phyloP scores from a whole-genome alignment of 2,888 invertebrate genomes.

The Creontiades dilutus region DNA sequence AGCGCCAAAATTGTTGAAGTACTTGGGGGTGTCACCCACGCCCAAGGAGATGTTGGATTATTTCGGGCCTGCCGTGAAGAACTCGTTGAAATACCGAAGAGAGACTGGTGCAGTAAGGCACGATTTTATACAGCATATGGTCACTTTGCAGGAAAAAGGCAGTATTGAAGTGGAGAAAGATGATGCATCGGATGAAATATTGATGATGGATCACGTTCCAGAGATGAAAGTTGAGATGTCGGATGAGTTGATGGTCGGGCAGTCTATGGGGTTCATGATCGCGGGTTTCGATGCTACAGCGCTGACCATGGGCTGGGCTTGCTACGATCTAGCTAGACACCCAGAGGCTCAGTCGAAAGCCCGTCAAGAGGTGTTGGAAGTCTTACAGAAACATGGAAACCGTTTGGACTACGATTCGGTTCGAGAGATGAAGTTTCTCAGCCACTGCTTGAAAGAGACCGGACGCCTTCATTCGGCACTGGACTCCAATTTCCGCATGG shows the following conservation, averaged over 20 bases:
- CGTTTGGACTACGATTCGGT: conserved; percentile 81
- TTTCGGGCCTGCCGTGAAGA: not conserved
- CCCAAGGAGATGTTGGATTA: not conserved
- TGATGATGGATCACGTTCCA: not conserved
- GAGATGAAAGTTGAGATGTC: conserved; percentile 33
- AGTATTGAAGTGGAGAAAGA: not conserved
- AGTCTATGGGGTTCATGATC: conserved; percentile 81
- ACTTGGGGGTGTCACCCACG: not conserved
- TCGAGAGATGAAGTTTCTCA: conserved; percentile 81
- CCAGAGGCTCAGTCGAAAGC: conserved; percentile 80
- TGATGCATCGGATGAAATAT: not conserved
- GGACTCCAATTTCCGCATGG: conserved; percentile 44
- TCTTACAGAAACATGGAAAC: conserved; percentile 78
- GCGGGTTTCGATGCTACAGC: conserved; percentile 85
- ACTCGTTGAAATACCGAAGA: not conserved
- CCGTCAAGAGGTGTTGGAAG: conserved; percentile 79
- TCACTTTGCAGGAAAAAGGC: conserved; percentile 20
- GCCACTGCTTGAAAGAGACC: conserved; percentile 34
- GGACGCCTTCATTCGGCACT: conserved; percentile 51
- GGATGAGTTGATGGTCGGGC: conserved; percentile 78
- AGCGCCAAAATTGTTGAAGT: not conserved
- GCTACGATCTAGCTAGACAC: conserved; percentile 81
- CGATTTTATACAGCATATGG: conserved; percentile 26
- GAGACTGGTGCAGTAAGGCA: not conserved
- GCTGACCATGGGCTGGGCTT: conserved; percentile 81